phyloP scores from a whole-genome alignment of 2,113 vertebrate species.

The Pogonocichla stellata region DNA sequence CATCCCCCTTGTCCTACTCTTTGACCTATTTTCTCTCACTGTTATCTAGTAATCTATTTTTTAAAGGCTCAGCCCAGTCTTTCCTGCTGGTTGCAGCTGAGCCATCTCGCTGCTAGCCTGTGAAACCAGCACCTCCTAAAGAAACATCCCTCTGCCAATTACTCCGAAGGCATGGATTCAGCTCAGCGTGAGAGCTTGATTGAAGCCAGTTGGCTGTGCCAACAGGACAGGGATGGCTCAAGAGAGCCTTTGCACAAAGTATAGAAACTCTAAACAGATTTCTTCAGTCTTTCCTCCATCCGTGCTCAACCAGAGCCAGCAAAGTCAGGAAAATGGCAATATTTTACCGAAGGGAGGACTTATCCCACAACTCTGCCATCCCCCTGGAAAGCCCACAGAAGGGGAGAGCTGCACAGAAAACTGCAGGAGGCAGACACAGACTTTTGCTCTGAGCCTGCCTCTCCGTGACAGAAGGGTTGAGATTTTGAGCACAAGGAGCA shows the following conservation, averaged over 20 bases:
- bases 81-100: slow-evolving; percentile 36
- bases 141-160: slow-evolving; percentile 13
- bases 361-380: background rate
- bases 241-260: background rate
- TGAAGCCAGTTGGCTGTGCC: slow-evolving; percentile 43
- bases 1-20: slow-evolving; percentile 16
- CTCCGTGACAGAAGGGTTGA: background rate
- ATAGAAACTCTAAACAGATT: background rate
- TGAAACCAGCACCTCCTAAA: slow-evolving; percentile 40
- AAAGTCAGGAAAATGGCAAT: background rate
- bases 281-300: background rate
- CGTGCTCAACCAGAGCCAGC: rapidly evolving
- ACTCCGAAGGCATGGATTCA: slow-evolving; percentile 16
- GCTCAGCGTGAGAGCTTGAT: background rate
- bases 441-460: background rate
- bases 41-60: slow-evolving; percentile 50
- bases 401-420: background rate
- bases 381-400: background rate
- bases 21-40: slow-evolving; percentile 46
- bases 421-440: background rate
- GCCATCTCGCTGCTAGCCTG: background rate
- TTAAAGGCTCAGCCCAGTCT: slow-evolving; percentile 15
- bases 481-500: background rate
- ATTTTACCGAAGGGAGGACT: background rate
- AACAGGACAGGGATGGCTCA: background rate